A percentile compares a stretch with the other conserved stretches of the same genome.
Evolutionary conservation across 2,888 invertebrate species (phyloP).

Genomic region (Helleia helle): DNA sequence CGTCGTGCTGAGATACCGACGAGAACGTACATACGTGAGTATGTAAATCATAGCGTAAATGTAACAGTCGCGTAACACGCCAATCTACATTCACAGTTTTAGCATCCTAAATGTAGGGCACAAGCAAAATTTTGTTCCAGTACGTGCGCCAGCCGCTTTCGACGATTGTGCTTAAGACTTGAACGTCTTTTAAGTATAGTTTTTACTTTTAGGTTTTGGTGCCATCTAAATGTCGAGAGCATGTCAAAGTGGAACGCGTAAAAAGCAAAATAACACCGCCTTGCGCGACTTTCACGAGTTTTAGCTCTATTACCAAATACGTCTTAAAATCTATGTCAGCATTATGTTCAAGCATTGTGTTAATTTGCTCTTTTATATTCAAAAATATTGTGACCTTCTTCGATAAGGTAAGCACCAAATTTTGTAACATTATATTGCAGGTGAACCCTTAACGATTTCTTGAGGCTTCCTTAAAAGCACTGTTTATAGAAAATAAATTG

Average conservation of each 20-base stretch:
- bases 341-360: constrained; percentile 57
- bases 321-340: constrained; percentile 73
- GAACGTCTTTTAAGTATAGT: constrained; percentile 31
- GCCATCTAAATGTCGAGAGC: constrained; percentile 59
- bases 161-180: constrained; percentile 30
- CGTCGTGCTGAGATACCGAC: too few species aligned
- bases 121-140: constrained; percentile 49
- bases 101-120: constrained; percentile 63
- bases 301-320: constrained; percentile 71
- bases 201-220: constrained; percentile 58
- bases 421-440: too few species aligned
- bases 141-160: constrained; percentile 30
- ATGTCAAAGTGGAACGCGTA: constrained; percentile 56
- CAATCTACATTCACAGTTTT: constrained; percentile 62
- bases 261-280: constrained; percentile 60
- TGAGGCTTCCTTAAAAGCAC: too few species aligned
- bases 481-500: too few species aligned
- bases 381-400: too few species aligned
- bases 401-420: too few species aligned
- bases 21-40: too few species aligned
- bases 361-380: background rate
- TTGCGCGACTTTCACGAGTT: constrained; percentile 70
- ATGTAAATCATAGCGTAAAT: too few species aligned
- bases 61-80: constrained; percentile 60
- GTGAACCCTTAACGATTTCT: too few species aligned